Conservation (phyloP, 2,888 invertebrate genomes). For the Callosobruchus maculatus region DNA sequence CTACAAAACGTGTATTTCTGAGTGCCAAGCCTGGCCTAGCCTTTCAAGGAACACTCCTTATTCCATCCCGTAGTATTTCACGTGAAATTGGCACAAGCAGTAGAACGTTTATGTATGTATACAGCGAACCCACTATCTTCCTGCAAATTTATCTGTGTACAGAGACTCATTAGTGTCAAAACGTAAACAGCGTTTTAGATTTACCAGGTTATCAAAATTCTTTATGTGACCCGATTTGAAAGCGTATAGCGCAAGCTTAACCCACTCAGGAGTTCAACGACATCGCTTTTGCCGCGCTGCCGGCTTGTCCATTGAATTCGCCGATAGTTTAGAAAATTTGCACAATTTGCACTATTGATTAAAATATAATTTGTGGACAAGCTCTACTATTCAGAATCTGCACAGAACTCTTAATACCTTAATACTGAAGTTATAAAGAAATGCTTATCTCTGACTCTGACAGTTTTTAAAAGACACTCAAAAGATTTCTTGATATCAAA, state of each 20-base stretch:
- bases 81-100: not conserved
- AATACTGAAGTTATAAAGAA: too few species aligned
- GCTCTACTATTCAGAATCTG: too few species aligned
- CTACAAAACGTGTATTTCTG: not conserved
- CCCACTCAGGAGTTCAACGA: slow-evolving; percentile 7
- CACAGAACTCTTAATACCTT: too few species aligned
- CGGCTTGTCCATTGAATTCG: too few species aligned
- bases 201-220: slow-evolving; percentile 17
- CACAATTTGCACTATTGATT: too few species aligned
- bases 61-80: not conserved
- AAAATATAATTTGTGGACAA: too few species aligned
- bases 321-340: not conserved
- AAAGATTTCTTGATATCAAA: too few species aligned
- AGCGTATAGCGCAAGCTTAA: slow-evolving; percentile 6
- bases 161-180: not conserved
- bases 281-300: not conserved
- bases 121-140: not conserved
- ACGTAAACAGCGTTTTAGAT: slow-evolving; percentile 12
- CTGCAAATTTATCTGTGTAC: not conserved
- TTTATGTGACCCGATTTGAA: slow-evolving; percentile 14
- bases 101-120: not conserved
- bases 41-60: not conserved
- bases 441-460: too few species aligned
- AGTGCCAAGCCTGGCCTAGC: not conserved
- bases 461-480: too few species aligned